Conservation (phyloP, 2,797 vertebrate species). For the Tapera naevia region DNA sequence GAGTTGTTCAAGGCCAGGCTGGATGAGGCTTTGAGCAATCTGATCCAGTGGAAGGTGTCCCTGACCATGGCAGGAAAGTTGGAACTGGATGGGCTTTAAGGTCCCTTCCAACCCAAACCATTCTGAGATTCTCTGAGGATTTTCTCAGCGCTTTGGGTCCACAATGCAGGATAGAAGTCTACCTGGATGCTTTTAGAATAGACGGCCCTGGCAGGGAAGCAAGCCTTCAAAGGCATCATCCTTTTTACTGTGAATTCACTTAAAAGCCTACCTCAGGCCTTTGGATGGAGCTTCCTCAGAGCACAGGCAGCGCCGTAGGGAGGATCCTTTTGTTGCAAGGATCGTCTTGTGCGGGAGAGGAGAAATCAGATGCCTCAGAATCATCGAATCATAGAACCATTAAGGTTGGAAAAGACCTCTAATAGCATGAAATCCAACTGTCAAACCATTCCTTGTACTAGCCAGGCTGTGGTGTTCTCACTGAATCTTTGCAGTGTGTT, state of each 20-base stretch:
- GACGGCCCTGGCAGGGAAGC: background rate
- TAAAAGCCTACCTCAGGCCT: background rate
- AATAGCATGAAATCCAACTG: too few relatives aligned
- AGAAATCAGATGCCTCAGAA: background rate
- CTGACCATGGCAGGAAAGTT: too few relatives aligned
- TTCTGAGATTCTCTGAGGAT: background rate
- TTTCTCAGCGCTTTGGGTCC: background rate
- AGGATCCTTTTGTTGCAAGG: background rate
- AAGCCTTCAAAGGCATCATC: accelerated
- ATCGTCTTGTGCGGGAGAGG: accelerated
- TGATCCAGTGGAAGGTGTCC: too few relatives aligned
- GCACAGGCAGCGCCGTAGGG: accelerated
- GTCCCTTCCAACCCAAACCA: too few relatives aligned
- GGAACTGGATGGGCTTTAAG: too few relatives aligned
- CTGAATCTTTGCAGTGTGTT: too few relatives aligned
- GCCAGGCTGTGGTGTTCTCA: background rate
- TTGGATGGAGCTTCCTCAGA: background rate
- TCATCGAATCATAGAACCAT: too few relatives aligned
- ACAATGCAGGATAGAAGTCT: accelerated
- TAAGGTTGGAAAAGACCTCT: too few relatives aligned
- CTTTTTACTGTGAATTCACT: background rate
- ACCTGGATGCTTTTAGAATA: background rate
- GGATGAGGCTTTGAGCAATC: too few relatives aligned
- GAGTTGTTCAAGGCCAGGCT: too few relatives aligned
- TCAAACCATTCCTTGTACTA: too few relatives aligned